Conservation (phyloP, 2,888 invertebrate genomes). For the Harmothoe impar region DNA sequence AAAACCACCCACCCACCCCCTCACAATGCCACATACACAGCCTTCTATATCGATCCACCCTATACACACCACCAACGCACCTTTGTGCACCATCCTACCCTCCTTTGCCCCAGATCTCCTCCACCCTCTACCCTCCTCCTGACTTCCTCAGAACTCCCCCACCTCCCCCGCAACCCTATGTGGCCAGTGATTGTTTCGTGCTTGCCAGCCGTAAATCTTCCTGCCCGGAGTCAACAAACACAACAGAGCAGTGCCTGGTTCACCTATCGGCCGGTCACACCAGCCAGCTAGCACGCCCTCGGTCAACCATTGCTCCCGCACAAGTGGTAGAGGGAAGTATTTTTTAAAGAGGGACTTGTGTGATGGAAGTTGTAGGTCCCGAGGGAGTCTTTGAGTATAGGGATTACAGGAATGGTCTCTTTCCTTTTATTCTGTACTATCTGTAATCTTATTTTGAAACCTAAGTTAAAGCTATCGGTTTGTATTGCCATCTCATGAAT, state of each 20-base stretch:
- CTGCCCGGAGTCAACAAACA: constrained; percentile 46
- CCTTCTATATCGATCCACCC: background rate
- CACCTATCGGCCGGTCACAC: constrained; percentile 8
- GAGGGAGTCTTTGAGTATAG: too few species aligned
- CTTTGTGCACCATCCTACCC: background rate
- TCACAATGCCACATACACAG: background rate
- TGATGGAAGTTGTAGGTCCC: background rate
- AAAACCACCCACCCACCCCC: background rate
- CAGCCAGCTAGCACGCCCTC: background rate
- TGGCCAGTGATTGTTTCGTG: constrained; percentile 56
- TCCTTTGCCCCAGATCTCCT: background rate
- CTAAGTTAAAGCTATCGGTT: too few species aligned
- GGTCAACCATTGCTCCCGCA: background rate
- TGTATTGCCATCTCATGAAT: too few species aligned
- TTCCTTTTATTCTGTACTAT: too few species aligned
- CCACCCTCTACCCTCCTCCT: background rate
- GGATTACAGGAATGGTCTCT: too few species aligned
- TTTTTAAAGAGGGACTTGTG: too few species aligned
- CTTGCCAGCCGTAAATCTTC: constrained; percentile 16
- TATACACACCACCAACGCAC: background rate
- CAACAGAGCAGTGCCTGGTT: constrained; percentile 35
- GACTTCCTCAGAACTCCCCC: background rate
- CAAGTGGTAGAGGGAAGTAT: background rate
- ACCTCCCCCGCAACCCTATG: background rate
- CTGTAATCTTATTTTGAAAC: too few species aligned